Base-by-base conservation (phyloP, 2,113 vertebrate genomes). In the Eptatretus burgeri region DNA sequence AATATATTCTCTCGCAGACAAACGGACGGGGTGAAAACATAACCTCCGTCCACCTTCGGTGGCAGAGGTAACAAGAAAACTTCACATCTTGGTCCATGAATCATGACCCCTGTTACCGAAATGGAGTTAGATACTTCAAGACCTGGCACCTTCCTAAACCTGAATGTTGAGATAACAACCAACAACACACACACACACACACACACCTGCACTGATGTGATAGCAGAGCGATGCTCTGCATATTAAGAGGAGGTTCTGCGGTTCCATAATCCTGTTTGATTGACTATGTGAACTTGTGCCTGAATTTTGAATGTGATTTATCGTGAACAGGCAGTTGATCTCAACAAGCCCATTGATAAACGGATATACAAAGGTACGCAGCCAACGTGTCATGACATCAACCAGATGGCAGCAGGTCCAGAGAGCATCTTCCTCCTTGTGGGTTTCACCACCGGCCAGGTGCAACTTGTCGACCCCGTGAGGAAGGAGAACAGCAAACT, bases 331-430 rank as follows among this genome's bases (percentile, higher is more conserved):
- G 76, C 78, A 0, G 81, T 85, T 18, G 85, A 91, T 70, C 80
- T 91, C 71, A 85, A 83, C 63, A 84, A 85, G 27, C 84, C 85
- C 11, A 84, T 91, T 5, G 85, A 88, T 75, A 87, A 84, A 68
- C 76, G 85, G 12, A 85, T 88, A 64, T 91, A 91, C 70, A 84
- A 88, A 69, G 85, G 85, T 51, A 83, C 85, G 0, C 83, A 85
- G 73, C 85, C 85, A 1, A 85, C 84, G 0, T 91, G 85, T 68
- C 85, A 91, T 1, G 84, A 88, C 71, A 86, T 91, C 71, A 91
- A 88, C 74, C 85, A 88, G 75, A 79, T 81, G 74, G 84, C 83
- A 0, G 85, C 84, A 10, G 81, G 78, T 2, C 72, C 79, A 0
- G 81, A 84, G 70, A 83, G 80, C 14, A 81, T 87, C 2, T 77